Evolutionary conservation across 2,797 vertebrate genomes (phyloP).

Genomic region (Smutsia temminckii): DNA sequence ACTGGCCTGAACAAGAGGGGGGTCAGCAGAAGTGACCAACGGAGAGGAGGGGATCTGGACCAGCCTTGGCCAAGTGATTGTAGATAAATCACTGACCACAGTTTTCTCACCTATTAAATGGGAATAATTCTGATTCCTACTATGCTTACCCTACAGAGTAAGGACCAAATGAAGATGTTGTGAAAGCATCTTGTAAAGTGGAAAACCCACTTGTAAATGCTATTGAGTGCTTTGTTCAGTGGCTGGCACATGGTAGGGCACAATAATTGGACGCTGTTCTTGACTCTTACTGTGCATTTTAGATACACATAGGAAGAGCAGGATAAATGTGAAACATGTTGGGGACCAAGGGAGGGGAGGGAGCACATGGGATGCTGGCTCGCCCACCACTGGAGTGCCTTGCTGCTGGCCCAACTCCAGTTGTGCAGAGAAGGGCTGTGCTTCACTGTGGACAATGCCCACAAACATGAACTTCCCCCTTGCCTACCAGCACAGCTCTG

Average conservation of each 20-base stretch:
- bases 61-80: background rate
- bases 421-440: background rate
- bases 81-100: background rate
- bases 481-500: background rate
- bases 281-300: background rate
- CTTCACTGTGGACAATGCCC: background rate
- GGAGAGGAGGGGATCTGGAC: background rate
- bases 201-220: background rate
- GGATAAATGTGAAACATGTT: background rate
- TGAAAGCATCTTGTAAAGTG: background rate
- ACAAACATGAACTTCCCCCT: background rate
- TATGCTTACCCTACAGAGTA: background rate
- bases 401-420: background rate
- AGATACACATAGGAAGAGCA: background rate
- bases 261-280: background rate
- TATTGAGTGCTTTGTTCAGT: fast-evolving
- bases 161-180: background rate
- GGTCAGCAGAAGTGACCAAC: background rate
- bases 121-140: background rate
- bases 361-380: background rate
- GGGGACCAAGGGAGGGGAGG: background rate
- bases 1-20: fast-evolving
- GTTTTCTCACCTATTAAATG: background rate
- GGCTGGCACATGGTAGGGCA: background rate
- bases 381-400: no score